phyloP scores from a whole-genome alignment of 2,888 invertebrate species.

The Caenorhabditis zanzibari region DNA sequence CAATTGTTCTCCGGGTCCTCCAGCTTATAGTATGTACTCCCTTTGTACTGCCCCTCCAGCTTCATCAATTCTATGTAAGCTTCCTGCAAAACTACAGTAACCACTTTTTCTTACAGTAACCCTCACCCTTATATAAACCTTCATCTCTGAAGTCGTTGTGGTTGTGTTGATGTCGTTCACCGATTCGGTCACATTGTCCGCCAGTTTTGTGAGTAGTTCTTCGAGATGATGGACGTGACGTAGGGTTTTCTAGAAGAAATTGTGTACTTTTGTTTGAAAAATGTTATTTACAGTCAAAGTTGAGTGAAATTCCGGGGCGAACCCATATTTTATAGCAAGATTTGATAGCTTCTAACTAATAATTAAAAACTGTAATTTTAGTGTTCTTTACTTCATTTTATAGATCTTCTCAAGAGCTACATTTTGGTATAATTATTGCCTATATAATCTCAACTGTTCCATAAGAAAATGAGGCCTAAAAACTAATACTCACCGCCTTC shows the following conservation, averaged over 20 bases:
- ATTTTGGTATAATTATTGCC: too few relatives aligned
- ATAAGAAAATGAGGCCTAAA: too few relatives aligned
- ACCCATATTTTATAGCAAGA: too few relatives aligned
- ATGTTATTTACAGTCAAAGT: too few relatives aligned
- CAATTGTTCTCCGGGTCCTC: constrained; percentile 66
- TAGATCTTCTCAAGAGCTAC: too few relatives aligned
- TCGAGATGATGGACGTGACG: constrained; percentile 45
- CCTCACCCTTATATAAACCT: constrained; percentile 57
- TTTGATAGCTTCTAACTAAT: too few relatives aligned
- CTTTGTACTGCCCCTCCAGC: constrained; percentile 63
- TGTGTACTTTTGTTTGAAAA: not conserved
- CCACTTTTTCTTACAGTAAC: too few relatives aligned
- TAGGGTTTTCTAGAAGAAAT: constrained; percentile 42
- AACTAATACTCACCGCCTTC: constrained; percentile 62
- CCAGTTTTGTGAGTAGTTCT: constrained; percentile 38
- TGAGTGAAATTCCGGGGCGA: too few relatives aligned
- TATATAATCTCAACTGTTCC: too few relatives aligned
- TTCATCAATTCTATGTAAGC: constrained; percentile 66
- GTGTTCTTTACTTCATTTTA: too few relatives aligned
- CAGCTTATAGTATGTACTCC: constrained; percentile 71
- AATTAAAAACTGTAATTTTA: too few relatives aligned
- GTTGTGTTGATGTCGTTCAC: constrained; percentile 61
- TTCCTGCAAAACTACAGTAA: too few relatives aligned
- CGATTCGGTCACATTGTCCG: constrained; percentile 51
- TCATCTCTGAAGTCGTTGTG: constrained; percentile 46